Evolutionary conservation across 2,888 invertebrate species (phyloP).

Genomic region (Gnatocerus cornutus): DNA sequence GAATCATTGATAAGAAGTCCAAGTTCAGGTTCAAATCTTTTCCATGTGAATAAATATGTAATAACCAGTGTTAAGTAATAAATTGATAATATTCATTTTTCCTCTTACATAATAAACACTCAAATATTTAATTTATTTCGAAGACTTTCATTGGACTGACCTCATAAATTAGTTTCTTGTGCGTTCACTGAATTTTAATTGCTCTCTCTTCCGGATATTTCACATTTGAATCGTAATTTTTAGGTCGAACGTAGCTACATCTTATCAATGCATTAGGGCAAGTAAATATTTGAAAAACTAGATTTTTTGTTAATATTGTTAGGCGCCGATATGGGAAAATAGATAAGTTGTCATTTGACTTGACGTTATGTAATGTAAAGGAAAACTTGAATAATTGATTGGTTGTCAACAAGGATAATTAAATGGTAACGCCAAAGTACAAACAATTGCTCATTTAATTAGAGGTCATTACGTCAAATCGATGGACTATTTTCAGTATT

Average conservation of each 20-base stretch:
- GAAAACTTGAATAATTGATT: not conserved
- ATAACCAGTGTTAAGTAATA: slow-evolving; percentile 14
- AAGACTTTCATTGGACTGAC: slow-evolving; percentile 33
- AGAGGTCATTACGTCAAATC: not conserved
- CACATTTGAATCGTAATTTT: slow-evolving; percentile 21
- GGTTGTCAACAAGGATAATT: not conserved
- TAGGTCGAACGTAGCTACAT: slow-evolving; percentile 17
- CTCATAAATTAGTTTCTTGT: slow-evolving; percentile 24
- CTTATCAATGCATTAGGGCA: slow-evolving; percentile 12
- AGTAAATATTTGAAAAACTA: slow-evolving; percentile 16
- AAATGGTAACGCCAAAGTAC: not conserved
- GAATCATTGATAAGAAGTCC: slow-evolving; percentile 43
- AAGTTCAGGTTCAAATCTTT: slow-evolving; percentile 36
- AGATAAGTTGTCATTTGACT: not conserved
- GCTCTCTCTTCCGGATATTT: slow-evolving; percentile 20
- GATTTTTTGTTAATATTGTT: slow-evolving; percentile 8
- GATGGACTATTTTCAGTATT: too few species aligned
- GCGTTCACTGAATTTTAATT: slow-evolving; percentile 35
- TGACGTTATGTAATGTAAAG: not conserved
- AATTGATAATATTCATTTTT: slow-evolving; percentile 4
- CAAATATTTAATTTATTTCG: slow-evolving; percentile 23
- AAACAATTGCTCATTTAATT: not conserved
- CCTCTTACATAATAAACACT: not conserved
- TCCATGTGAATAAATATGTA: slow-evolving; percentile 20
- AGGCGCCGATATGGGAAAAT: not conserved